These are phyloP conservation scores for Lamproptera curius DNA, from an alignment of 2,888 invertebrate genomes.

Conservation along the genomic window DNA sequence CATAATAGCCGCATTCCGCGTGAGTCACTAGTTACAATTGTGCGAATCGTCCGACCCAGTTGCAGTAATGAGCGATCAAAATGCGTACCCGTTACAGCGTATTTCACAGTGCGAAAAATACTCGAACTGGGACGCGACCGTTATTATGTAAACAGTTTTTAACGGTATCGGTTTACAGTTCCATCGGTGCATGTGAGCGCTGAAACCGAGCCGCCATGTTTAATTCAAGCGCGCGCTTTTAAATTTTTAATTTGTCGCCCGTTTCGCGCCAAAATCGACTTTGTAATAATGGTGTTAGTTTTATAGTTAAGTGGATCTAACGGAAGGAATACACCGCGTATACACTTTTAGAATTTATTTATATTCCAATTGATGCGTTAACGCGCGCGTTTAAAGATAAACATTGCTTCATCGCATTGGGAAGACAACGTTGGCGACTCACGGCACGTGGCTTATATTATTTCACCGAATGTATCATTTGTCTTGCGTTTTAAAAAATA, in stretches of 20 bases:
- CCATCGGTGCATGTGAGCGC: conserved; percentile 10
- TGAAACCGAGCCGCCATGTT: conserved; percentile 19
- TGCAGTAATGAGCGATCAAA: conserved; percentile 5
- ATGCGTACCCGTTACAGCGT: conserved; percentile 13
- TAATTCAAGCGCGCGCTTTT: conserved; percentile 18
- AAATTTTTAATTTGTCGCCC: conserved; percentile 6
- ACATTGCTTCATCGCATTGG: conserved; percentile 10
- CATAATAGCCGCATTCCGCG: neutral
- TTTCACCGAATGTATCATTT: conserved; percentile 3
- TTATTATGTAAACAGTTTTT: conserved; percentile 27
- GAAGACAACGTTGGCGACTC: conserved; percentile 11
- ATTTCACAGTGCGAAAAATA: conserved; percentile 9
- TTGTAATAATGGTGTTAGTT: neutral
- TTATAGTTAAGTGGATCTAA: neutral
- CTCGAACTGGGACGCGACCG: conserved; percentile 19
- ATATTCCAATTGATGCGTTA: conserved; percentile 14
- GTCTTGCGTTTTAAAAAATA: conserved; percentile 8
- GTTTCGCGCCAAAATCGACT: conserved; percentile 2
- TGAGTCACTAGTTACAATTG: conserved; percentile 7
- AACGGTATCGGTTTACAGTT: conserved; percentile 24
- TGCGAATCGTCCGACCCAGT: conserved; percentile 18
- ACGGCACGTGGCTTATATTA: conserved; percentile 17
- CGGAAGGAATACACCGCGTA: conserved; percentile 12
- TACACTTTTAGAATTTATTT: conserved; percentile 5
- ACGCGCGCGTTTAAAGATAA: conserved; percentile 2